These are phyloP conservation scores for Drymonia ruficornis DNA, from an alignment of 2,888 invertebrate species.

Conservation along the genomic window DNA sequence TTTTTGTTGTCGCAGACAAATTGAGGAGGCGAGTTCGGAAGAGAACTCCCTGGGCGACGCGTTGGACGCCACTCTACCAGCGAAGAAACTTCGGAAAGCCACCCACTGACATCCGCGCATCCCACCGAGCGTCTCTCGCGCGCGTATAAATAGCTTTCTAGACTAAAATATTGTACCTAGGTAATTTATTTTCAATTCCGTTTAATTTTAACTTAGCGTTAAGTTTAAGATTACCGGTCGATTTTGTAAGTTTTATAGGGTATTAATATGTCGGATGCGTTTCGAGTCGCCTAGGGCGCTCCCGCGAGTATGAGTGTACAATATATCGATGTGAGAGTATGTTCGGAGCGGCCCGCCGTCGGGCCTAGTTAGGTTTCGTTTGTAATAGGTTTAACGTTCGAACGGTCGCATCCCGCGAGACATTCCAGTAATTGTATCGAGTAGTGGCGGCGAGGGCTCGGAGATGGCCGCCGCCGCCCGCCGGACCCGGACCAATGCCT, in stretches of 20 bases:
- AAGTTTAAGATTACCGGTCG: conserved; percentile 81
- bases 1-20: conserved; percentile 59
- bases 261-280: conserved; percentile 74
- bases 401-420: conserved; percentile 80
- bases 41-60: conserved; percentile 82
- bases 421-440: conserved; percentile 82
- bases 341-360: conserved; percentile 60
- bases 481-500: conserved; percentile 69
- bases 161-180: conserved; percentile 85
- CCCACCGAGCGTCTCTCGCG: conserved; percentile 69
- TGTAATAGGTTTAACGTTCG: conserved; percentile 70
- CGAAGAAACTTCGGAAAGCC: conserved; percentile 79
- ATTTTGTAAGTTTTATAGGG: conserved; percentile 86
- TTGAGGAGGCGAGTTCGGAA: conserved; percentile 82
- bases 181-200: conserved; percentile 86
- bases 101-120: conserved; percentile 77
- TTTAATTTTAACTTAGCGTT: conserved; percentile 83
- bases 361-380: conserved; percentile 76
- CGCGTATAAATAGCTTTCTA: conserved; percentile 82
- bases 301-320: conserved; percentile 67
- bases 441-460: conserved; percentile 62
- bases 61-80: conserved; percentile 64
- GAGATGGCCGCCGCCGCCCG: conserved; percentile 58
- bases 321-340: conserved; percentile 69
- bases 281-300: conserved; percentile 59